Base-by-base conservation (phyloP, 1,140 invertebrate genomes). In the Eueides isabella region DNA sequence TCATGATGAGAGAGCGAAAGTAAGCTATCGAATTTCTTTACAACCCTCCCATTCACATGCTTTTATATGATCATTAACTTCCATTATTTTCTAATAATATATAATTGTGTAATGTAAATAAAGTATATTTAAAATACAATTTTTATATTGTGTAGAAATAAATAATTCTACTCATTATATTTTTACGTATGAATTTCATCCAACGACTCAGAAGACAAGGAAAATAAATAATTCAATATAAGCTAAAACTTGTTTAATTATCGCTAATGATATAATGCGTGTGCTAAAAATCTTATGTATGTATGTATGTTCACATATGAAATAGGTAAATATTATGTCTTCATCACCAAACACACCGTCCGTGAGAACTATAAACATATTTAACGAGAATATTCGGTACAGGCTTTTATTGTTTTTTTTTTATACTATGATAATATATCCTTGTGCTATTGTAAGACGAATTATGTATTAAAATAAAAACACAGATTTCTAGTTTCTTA, bases 1-100 rank as follows among this genome's bases (percentile, higher is more conserved):
- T 74, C 71, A 67, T 64, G 71, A 61, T 63, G 74, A 69, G 74
- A 81, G 71, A 80, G 76, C 70, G 78, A 77, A 75, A 80, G 71
- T 68, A 71, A 76, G 67, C 68, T 74, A 48, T 76, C 29, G 38
- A 71, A 74, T 75, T 74, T 75, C 72, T 72, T 76, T 64, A 68
- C 64, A 29, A 55, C 74, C 38, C 31, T 72, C 44, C 19, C 70
- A 62, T 74, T 68, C 55, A 68, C 44, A 29, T 73, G 35, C 35
- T 55, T 55, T 48, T 55, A 26, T 23, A 55, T 26, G 23, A 3
- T 9, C 48, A 55, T 23, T 55, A 55, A 14, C 48, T 11, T 55
- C 9, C 7, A 23, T 7, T 26, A 26, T 55, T 12, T 55, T 55
- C n/a, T 55, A 26, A 19, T 44, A 19, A 6, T 55, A 55, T 55